Evolutionary conservation across 1,140 invertebrate species (phyloP), one percentile per base, ranked within the genome.

Genomic region (Conus betulinus): DNA sequence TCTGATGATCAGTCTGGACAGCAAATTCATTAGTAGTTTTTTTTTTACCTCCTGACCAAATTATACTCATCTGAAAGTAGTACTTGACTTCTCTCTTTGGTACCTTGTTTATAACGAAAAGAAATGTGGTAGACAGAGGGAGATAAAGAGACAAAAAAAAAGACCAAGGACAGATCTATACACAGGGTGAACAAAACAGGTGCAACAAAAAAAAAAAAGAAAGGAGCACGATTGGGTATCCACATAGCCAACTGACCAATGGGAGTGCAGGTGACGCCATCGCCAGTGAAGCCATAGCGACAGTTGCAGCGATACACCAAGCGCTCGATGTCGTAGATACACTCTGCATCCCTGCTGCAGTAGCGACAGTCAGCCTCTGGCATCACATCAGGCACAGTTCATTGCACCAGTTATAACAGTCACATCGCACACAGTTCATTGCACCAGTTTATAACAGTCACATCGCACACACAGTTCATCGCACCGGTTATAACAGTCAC

Each of bases 231-330:
- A 23, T 67, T 67, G 39, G 39, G 39, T 23, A 6, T 74, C 20
- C 71, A 74, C 20, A 74, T 2, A 23, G 67, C 7, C 6, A 11
- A 71, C 67, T 23, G 20, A 87, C 85, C 85, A 5, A 87, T 74
- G 53, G 85, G 52, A n/a, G 71, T 55, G 53, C 85, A 87, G 17
- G 85, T 87, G 11, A 89, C 27, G 57, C 98, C 98, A 94, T 98
- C 97, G 79, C 98, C 98, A 55, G 95, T 95, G 95, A 97, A 99
- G 10, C 98, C 98, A 15, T 96, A 95, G 52, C 96, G 96, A 95
- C 98, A 99, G 13, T 96, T 95, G 94, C 98, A 99, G 83, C 96
- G 96, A 95, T 98, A 98, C 89, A 87, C 82, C 79, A 92, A 79
- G 23, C 89, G 78, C 17, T 89, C 86, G 11, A 89, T 89, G 89